These are phyloP conservation scores for Phrynosoma blainvillii DNA, from an alignment of 2,113 vertebrate species.

Conservation along the genomic window DNA sequence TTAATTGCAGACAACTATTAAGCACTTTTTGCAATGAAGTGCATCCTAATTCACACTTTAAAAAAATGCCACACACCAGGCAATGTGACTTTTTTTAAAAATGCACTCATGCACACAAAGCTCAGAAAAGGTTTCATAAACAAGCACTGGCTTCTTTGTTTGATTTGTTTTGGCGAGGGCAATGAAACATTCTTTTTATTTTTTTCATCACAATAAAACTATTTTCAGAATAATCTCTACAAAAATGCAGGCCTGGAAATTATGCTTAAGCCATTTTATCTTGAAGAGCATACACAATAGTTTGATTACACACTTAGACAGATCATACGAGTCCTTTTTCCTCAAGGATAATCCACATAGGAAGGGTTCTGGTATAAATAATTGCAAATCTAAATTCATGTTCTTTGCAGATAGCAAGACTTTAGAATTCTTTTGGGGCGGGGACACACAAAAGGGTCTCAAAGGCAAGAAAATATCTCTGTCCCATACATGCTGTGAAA, in stretches of 20 bases:
- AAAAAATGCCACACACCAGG: neutral
- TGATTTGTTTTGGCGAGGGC: neutral
- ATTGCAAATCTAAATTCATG: slow-evolving; percentile 17
- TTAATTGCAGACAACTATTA: neutral
- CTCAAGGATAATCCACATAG: neutral
- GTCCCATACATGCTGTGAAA: neutral
- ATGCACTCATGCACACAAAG: neutral
- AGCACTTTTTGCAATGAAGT: neutral
- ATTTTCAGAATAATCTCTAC: neutral
- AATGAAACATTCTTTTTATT: neutral
- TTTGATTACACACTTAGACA: slow-evolving; percentile 25
- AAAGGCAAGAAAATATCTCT: neutral
- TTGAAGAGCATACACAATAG: slow-evolving; percentile 4
- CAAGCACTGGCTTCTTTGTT: neutral
- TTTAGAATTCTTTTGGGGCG: neutral
- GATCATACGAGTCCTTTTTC: neutral
- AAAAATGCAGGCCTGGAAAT: neutral
- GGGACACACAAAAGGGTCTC: neutral
- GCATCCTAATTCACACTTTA: neutral
- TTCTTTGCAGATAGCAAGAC: neutral
- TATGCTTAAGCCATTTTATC: slow-evolving; percentile 25
- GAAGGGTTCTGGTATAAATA: slow-evolving; percentile 9
- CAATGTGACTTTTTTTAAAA: neutral
- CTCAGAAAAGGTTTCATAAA: neutral
- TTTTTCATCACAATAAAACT: slow-evolving; percentile 27